Evolutionary conservation across 2,888 invertebrate species (phyloP).

Genomic region (Amitus sp.): DNA sequence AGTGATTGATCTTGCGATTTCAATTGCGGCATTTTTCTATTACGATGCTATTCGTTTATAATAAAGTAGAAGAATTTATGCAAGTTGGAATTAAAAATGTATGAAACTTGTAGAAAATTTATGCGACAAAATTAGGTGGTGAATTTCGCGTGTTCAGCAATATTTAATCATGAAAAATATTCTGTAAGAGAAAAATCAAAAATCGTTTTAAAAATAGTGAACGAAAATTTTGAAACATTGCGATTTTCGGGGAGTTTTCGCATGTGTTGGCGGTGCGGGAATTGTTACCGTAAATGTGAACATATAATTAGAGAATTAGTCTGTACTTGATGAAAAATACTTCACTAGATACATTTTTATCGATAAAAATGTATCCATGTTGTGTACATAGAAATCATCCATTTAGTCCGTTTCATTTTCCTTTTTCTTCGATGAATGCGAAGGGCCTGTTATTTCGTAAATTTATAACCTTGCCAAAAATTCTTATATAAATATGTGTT

Average conservation of each 20-base stretch:
- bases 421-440: conserved; percentile 49
- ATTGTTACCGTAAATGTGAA: not conserved
- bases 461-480: conserved; percentile 60
- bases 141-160: not conserved
- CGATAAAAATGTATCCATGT: conserved; percentile 29
- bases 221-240: no score
- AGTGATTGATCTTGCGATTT: not conserved
- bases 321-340: conserved; percentile 10
- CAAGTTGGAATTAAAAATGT: conserved; percentile 1
- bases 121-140: not conserved
- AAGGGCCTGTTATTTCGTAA: conserved; percentile 56
- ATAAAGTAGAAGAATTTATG: conserved; percentile 1
- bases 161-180: not conserved
- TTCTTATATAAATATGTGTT: conserved; percentile 27
- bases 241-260: not conserved
- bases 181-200: not conserved
- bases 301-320: conserved; percentile 1
- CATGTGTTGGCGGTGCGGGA: not conserved
- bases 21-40: not conserved
- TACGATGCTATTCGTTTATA: not conserved
- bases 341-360: conserved; percentile 9
- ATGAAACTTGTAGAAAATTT: not conserved
- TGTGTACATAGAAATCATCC: conserved; percentile 49
- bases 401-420: conserved; percentile 48
- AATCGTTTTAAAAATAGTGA: not conserved